Evolutionary conservation across 1,140 invertebrate species (phyloP), one percentile per base, ranked within the genome.

Genomic region (Cherax destructor): DNA sequence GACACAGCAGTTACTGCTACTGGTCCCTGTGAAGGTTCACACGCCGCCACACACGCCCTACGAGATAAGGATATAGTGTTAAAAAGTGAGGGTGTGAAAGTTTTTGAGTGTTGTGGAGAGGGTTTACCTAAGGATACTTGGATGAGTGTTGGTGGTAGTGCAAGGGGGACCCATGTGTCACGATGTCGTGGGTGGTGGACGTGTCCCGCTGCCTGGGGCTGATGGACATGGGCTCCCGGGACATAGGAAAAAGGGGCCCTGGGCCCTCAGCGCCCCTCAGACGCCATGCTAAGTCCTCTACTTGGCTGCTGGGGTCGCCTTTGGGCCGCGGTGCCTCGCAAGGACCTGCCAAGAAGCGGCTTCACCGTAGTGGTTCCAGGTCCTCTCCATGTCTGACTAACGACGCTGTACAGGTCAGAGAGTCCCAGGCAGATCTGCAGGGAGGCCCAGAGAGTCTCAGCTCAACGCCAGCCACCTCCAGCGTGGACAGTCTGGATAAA

Each of bases 371-470:
- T 47, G 90, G 90, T 6, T 91, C 90, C 50, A 65, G 90, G 16
- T 91, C 90, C n/a, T 83, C 90, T 11, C 90, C 90, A n/a, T 91
- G 90, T 10, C 77, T 91, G 9, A 83, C 56, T 24, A 21, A 91
- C 76, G 84, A 83, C 21, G n/a, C 65, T 18, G 78, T 76, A 6
- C 30, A 76, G 24, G 49, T 47, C 52, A 86, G 49, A 78, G 87
- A 86, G 84, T 9, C 50, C 61, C 30, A 52, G 18, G 65, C 77
- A 59, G 83, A 65, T 59, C 13, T 81, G 50, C 47, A 49, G 18
- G 79, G 61, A 24, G 77, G 65, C 97, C 97, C 49, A 97, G 97
- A 94, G 95, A 97, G 92, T 96, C 96, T 13, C 96, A 96, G 56
- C 97, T 97, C 94, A 95, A 95, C 84, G 93, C 94, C 89, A 81